Evolutionary conservation across 2,888 invertebrate species (phyloP), one percentile per base, ranked within the genome.

Genomic region (Andrena trimmerana): DNA sequence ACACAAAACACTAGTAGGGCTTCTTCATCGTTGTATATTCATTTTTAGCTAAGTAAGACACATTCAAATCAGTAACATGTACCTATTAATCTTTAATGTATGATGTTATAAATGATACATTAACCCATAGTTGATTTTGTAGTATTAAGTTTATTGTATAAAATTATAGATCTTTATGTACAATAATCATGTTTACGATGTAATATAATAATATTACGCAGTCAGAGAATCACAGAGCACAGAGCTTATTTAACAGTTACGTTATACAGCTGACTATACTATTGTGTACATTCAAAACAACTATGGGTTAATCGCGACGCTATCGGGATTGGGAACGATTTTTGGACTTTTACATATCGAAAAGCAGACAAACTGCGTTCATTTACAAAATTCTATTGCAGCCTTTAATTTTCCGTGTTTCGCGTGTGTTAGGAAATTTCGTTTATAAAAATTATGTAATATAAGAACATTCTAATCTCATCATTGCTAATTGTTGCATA

Each of bases 291-390:
- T 70, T 62, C n/a, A 42, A 73, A 77, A 81, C 73, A 81, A 74
- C 73, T 70, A 74, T 70, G 81, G 76, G 68, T 85, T 78, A 81
- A 79, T 86, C 60, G 13, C 2, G 5, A 60, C n/a, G 72, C 69
- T 87, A 87, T 78, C 72, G 89, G 88, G 80, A 86, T 85, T 83
- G 88, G 86, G 84, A 88, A 65, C 50, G 81, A 84, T 77, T 88
- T 84, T 87, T 88, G 85, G 84, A 88, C 88, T 89, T 90, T 88
- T 90, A 92, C 92, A 92, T 91, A 92, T 92, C 92, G 90, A 89
- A 90, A 88, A 88, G 84, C 85, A 88, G 86, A 86, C 75, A 87
- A 87, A 80, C 73, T 88, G 85, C 79, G 82, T 80, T 86, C 83
- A 83, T 86, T 84, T 70, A 42, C 33, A 57, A 80, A 79, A 88